These are phyloP conservation scores for Trididemnum miniatum DNA, from an alignment of 23 tunicate species.

Conservation along the genomic window DNA sequence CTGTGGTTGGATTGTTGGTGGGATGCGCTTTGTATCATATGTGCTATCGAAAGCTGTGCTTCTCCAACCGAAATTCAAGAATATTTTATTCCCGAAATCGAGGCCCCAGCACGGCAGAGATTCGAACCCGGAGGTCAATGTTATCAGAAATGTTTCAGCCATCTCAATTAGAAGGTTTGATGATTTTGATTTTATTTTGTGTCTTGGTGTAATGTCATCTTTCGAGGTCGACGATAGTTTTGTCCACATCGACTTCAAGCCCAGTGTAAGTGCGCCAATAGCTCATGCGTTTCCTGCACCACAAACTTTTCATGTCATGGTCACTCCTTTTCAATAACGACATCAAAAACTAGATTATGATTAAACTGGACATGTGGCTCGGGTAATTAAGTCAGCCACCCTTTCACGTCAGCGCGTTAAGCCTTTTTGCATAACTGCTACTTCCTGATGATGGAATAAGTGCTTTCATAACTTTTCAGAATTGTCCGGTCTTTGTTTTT, in stretches of 20 bases:
- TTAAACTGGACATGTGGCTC: too few species aligned
- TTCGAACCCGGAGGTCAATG: neutral
- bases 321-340: too few species aligned
- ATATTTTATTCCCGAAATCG: neutral
- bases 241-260: neutral
- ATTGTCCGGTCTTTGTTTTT: too few species aligned
- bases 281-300: neutral
- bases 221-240: neutral
- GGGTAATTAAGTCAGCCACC: too few species aligned
- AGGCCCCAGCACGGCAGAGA: slow-evolving; percentile 27
- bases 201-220: neutral
- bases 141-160: neutral
- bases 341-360: too few species aligned
- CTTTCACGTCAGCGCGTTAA: too few species aligned
- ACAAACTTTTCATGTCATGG: neutral
- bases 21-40: slow-evolving; percentile 30
- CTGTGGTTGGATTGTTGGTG: slow-evolving; percentile 19
- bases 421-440: too few species aligned
- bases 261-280: neutral
- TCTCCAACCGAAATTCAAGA: neutral
- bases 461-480: too few species aligned
- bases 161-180: neutral
- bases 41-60: slow-evolving; percentile 23
- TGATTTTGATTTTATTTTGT: neutral
- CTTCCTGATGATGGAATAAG: too few species aligned